Conservation (phyloP, 1,140 invertebrate species). For the Cherax destructor region DNA sequence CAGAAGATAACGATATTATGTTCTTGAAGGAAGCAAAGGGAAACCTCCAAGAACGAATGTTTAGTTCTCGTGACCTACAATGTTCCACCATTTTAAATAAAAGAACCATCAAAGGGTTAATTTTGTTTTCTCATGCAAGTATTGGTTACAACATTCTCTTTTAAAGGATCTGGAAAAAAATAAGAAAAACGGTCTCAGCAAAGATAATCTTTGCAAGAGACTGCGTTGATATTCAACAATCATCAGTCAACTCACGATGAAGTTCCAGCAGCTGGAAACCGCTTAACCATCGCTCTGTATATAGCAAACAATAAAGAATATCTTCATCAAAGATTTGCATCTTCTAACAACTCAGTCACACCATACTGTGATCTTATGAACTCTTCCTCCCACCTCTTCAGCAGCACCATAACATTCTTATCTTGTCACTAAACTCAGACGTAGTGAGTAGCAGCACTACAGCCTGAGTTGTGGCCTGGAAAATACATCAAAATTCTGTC, state of each 20-base stretch:
- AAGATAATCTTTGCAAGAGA: constrained; percentile 9
- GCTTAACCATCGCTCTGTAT: background rate
- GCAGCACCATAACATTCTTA: constrained; percentile 15
- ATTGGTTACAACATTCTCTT: constrained; percentile 14
- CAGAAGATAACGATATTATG: constrained; percentile 29
- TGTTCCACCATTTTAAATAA: constrained; percentile 4
- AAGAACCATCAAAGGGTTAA: constrained; percentile 13
- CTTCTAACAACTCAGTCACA: constrained; percentile 34
- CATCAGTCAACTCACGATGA: constrained; percentile 16
- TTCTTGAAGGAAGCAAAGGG: constrained; percentile 28
- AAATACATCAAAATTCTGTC: constrained; percentile 1
- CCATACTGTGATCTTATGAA: constrained; percentile 7
- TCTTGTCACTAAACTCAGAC: constrained; percentile 13
- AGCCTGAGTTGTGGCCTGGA: no score
- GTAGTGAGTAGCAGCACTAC: background rate
- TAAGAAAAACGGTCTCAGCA: constrained; percentile 18
- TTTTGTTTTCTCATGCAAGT: constrained; percentile 25
- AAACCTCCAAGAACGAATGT: constrained; percentile 31
- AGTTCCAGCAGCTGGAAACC: background rate
- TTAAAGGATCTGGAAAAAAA: constrained; percentile 14
- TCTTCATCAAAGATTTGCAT: constrained; percentile 20
- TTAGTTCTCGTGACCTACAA: constrained; percentile 34
- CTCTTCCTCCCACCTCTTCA: background rate
- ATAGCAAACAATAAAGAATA: background rate
- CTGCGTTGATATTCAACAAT: constrained; percentile 29